These are phyloP conservation scores for Leptopterna dolabrata DNA, from an alignment of 2,888 invertebrate species.

Conservation along the genomic window DNA sequence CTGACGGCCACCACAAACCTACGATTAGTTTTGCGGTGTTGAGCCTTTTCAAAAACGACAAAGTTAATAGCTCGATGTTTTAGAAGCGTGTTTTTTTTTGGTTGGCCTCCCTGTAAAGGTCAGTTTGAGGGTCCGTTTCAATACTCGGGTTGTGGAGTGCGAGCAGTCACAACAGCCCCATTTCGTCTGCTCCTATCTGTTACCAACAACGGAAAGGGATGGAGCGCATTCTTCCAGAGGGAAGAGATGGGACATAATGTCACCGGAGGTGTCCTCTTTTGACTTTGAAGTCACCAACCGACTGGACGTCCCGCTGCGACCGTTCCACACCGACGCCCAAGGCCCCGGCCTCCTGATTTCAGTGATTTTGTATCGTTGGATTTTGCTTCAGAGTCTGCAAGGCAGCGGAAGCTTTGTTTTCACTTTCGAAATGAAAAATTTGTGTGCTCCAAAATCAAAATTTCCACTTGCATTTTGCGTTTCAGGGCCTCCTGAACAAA, in stretches of 20 bases:
- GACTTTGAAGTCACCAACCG: neutral
- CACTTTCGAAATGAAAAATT: too few relatives aligned
- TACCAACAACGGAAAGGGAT: neutral
- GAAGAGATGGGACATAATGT: neutral
- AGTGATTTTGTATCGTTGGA: too few relatives aligned
- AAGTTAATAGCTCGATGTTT: neutral
- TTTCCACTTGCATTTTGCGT: too few relatives aligned
- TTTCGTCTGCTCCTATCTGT: neutral
- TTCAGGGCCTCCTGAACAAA: too few relatives aligned
- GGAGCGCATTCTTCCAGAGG: neutral
- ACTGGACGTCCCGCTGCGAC: neutral
- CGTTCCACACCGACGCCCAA: neutral
- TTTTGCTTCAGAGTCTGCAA: too few relatives aligned
- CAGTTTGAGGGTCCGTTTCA: neutral
- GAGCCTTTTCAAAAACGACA: neutral
- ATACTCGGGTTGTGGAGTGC: neutral
- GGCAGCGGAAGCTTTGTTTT: too few relatives aligned
- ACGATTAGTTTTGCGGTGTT: constrained; percentile 17
- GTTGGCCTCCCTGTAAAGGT: neutral
- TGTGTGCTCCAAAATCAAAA: too few relatives aligned
- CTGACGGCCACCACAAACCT: neutral
- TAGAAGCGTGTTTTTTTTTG: neutral
- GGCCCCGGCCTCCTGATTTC: neutral
- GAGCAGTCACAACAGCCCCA: neutral
- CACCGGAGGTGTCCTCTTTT: constrained; percentile 7